Percentiles rank a stretch among this genome's conserved stretches.
Conservation (phyloP, 2,888 invertebrate species). For the Papilio demoleus region DNA sequence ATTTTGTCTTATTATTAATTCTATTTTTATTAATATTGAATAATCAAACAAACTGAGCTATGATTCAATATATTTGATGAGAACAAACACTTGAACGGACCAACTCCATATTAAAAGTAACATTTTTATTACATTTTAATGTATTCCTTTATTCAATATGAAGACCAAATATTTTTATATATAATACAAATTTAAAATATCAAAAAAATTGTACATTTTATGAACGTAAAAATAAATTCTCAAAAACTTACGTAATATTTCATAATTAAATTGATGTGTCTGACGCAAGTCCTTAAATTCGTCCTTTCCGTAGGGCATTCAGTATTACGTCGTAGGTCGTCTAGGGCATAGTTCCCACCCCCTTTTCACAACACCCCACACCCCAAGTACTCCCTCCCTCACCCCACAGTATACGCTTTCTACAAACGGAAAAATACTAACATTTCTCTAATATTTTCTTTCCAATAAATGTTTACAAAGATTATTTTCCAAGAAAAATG, state of each 20-base stretch:
- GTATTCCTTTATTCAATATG: too few relatives aligned
- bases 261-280: slow-evolving; percentile 10
- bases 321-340: slow-evolving; percentile 36
- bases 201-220: not conserved
- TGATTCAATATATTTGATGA: too few relatives aligned
- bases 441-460: slow-evolving; percentile 23
- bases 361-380: not conserved
- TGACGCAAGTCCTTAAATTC: slow-evolving; percentile 18
- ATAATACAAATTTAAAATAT: not conserved
- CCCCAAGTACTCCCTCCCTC: not conserved
- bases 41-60: too few relatives aligned
- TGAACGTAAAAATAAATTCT: not conserved
- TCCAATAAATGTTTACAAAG: slow-evolving; percentile 18
- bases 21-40: too few relatives aligned
- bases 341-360: slow-evolving; percentile 14
- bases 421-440: slow-evolving; percentile 19
- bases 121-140: too few relatives aligned
- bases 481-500: slow-evolving; percentile 19
- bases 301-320: slow-evolving; percentile 36
- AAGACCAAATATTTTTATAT: not conserved
- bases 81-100: too few relatives aligned
- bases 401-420: slow-evolving; percentile 1
- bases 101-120: too few relatives aligned
- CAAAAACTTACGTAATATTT: not conserved
- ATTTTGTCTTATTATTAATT: too few relatives aligned